Evolutionary conservation across 2,797 vertebrate genomes (phyloP).

Genomic region (Pseudochirops corinnae): DNA sequence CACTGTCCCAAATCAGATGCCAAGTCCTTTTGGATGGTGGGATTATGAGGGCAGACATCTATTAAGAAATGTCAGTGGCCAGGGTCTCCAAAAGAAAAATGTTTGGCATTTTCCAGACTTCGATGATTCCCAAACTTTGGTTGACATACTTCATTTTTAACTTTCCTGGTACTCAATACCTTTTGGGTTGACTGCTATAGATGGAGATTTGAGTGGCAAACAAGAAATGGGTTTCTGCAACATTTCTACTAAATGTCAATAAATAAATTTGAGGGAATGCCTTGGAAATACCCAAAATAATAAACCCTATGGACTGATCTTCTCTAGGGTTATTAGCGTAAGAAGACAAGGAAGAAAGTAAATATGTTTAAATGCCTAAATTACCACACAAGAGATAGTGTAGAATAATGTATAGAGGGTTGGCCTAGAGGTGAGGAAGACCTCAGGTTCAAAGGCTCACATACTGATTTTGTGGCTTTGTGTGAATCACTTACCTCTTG

Average conservation of each 20-base stretch:
- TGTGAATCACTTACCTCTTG: neutral
- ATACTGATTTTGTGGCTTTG: neutral
- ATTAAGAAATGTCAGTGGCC: neutral
- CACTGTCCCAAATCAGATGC: accelerated
- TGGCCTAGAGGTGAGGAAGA: neutral
- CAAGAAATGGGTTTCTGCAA: accelerated
- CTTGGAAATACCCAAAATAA: accelerated
- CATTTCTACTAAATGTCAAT: accelerated
- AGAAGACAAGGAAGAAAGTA: accelerated
- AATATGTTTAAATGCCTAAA: neutral
- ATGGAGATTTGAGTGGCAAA: accelerated
- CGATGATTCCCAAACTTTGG: accelerated
- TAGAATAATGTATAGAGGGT: neutral
- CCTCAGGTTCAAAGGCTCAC: neutral
- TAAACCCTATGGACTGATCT: accelerated
- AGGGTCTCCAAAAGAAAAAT: neutral
- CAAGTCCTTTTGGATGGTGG: neutral
- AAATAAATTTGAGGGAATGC: accelerated
- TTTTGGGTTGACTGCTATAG: neutral
- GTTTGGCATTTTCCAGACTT: accelerated
- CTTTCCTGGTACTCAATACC: neutral
- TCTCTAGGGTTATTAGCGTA: neutral
- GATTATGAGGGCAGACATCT: neutral
- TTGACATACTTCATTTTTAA: neutral
- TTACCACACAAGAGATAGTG: neutral